Conservation (phyloP, 2,888 invertebrate species). For the Hirtodrosophila trivittata region DNA sequence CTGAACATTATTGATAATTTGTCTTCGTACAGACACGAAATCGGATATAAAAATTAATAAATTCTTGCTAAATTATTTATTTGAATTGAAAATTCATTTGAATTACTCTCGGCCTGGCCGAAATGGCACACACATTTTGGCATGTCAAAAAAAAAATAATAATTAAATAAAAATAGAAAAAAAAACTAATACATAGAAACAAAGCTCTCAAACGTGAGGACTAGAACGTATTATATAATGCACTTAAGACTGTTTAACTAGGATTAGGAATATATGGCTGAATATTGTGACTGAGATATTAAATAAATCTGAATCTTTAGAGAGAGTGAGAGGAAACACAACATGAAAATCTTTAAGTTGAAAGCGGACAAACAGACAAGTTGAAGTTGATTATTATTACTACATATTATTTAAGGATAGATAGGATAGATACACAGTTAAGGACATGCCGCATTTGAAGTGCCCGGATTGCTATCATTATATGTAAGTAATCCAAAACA, state of each 20-base stretch:
- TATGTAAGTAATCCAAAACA: conserved; percentile 22
- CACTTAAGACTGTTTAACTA: conserved; percentile 38
- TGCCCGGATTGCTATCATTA: conserved; percentile 22
- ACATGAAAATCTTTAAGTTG: too few relatives aligned
- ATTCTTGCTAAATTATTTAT: conserved; percentile 58
- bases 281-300: conserved; percentile 22
- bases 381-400: background rate
- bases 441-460: conserved; percentile 44
- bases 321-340: too few relatives aligned
- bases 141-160: conserved; percentile 37
- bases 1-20: conserved; percentile 9
- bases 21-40: too few relatives aligned
- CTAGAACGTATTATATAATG: conserved; percentile 51
- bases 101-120: conserved; percentile 44
- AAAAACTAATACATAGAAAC: background rate
- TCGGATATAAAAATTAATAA: conserved; percentile 53
- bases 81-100: conserved; percentile 49
- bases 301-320: too few relatives aligned
- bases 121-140: conserved; percentile 39
- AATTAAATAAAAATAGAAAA: background rate
- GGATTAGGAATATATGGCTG: conserved; percentile 37
- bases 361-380: conserved; percentile 28
- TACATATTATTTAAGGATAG: background rate
- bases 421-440: conserved; percentile 2
- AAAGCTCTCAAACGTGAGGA: conserved; percentile 40